Base-by-base conservation (phyloP, 2,888 invertebrate genomes). In the Aproaerema taeniolella region DNA sequence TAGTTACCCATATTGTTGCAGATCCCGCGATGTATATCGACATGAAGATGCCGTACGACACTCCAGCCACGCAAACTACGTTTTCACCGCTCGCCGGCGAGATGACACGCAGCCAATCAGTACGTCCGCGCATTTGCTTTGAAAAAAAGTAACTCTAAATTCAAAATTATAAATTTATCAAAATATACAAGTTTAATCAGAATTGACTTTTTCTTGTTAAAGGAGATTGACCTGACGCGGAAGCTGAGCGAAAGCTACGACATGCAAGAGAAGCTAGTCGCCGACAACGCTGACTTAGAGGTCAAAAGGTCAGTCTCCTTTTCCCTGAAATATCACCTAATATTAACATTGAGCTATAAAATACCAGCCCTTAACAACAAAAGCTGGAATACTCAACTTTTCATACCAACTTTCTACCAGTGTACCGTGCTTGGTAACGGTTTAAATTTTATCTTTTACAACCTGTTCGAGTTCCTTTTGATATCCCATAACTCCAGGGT, bases 281-380 rank as follows among this genome's bases (percentile, higher is more conserved):
- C 88, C 4, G 91, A 91, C 67, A 92, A 92, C 67, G 90, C 90
- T 9, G 87, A 90, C 55, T 73, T 92, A 52, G 91, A 92, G 76
- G 89, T 89, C 37, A 91, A 89, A 64, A 90, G 91, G 90, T 92
- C 41, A 46, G 53, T 43, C 30, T 41, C 30, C 26, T 15, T 34
- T 15, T n/a, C 1, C 12, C 31, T 38, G n/a, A n/a, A n/a, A n/a
- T n/a, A n/a, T n/a, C n/a, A n/a, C n/a, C n/a, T 28, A 16, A 31
- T 20, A n/a, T 12, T 2, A 5, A 12, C 15, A 7, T 11, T 12
- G 6, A 13, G 10, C 28, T 25, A n/a, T n/a, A n/a, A n/a, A n/a
- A n/a, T n/a, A n/a, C n/a, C n/a, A n/a, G n/a, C n/a, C n/a, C n/a
- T n/a, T n/a, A n/a, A n/a, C n/a, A n/a, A n/a, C n/a, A n/a, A n/a